Conservation (phyloP, 2,888 invertebrate species). For the Nudaria mundana region DNA sequence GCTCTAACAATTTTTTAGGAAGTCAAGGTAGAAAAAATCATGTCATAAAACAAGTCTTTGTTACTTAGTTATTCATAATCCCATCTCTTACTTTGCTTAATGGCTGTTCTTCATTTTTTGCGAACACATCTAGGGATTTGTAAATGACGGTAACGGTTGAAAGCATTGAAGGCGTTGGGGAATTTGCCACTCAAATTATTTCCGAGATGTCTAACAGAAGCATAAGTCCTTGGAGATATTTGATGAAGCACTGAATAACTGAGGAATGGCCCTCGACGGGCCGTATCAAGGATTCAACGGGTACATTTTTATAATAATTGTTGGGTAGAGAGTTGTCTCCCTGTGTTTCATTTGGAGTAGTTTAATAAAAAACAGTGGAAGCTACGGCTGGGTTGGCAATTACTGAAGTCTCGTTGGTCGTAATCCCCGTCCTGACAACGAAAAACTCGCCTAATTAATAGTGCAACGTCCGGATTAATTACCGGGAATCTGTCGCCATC, state of each 20-base stretch:
- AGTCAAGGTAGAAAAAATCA: too few species aligned
- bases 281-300: too few species aligned
- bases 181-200: constrained; percentile 35
- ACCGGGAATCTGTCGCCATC: constrained; percentile 47
- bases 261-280: constrained; percentile 34
- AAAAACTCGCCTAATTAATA: constrained; percentile 75
- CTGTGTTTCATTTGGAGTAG: constrained; percentile 24
- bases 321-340: constrained; percentile 17
- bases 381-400: constrained; percentile 41
- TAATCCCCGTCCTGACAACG: constrained; percentile 60
- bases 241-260: constrained; percentile 35
- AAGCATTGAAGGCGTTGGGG: constrained; percentile 14
- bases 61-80: not conserved
- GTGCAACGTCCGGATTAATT: constrained; percentile 69
- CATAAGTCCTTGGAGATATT: constrained; percentile 36
- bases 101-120: constrained; percentile 12
- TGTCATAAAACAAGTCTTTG: too few species aligned
- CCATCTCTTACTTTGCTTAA: constrained; percentile 5
- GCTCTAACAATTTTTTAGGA: too few species aligned
- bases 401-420: constrained; percentile 47
- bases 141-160: constrained; percentile 14
- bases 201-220: constrained; percentile 37
- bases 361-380: constrained; percentile 34
- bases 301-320: too few species aligned
- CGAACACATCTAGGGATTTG: constrained; percentile 8